A percentile compares a stretch with the other conserved stretches of the same genome.
Evolutionary conservation across 2,888 invertebrate genomes (phyloP).

Genomic region (Nymphalis polychloros): DNA sequence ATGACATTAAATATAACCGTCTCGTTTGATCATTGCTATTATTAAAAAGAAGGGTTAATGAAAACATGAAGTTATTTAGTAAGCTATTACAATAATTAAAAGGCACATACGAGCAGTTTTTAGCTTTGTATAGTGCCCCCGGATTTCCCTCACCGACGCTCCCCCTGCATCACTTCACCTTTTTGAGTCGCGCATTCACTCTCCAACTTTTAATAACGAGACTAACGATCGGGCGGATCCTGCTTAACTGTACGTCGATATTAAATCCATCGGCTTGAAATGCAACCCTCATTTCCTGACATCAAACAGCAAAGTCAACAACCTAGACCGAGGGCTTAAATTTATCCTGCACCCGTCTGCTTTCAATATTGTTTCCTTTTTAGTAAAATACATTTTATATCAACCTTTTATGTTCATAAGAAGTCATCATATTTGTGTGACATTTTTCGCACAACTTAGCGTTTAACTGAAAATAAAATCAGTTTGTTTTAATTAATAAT

Average conservation of each 20-base stretch:
- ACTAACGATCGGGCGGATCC: constrained; percentile 30
- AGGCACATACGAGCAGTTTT: not conserved
- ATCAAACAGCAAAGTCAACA: constrained; percentile 11
- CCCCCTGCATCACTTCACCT: constrained; percentile 28
- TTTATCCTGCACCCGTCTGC: not conserved
- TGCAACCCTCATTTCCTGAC: constrained; percentile 12
- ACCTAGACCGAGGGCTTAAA: constrained; percentile 7
- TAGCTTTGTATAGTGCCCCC: constrained; percentile 24
- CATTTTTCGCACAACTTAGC: no score
- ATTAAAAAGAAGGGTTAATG: not conserved
- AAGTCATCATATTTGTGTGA: no score
- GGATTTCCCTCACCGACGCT: constrained; percentile 21
- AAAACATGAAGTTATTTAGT: not conserved
- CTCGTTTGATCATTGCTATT: not conserved
- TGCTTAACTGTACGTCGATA: constrained; percentile 16
- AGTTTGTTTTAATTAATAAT: no score
- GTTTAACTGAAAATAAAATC: no score
- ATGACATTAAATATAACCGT: not conserved
- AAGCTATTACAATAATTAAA: not conserved
- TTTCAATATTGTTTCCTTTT: no score
- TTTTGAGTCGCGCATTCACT: constrained; percentile 35
- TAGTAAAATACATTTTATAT: no score
- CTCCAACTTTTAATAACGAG: constrained; percentile 46
- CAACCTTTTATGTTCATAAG: no score
- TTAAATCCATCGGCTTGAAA: constrained; percentile 15